Base-by-base conservation (phyloP, 2,797 vertebrate genomes). In the Notolabrus celidotus region DNA sequence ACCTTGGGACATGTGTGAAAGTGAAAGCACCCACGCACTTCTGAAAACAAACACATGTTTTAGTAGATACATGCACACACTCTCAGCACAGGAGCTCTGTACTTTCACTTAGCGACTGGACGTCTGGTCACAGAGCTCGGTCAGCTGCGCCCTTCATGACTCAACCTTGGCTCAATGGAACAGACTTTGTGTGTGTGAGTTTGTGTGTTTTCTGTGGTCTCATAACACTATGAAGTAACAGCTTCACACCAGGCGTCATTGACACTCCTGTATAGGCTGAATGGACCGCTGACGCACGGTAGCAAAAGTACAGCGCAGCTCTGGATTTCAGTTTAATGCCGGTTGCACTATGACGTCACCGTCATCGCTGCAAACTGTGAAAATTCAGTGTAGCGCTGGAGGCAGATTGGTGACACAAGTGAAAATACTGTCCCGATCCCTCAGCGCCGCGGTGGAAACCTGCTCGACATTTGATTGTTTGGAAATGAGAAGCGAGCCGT, bases 241-340 rank as follows among this genome's bases (percentile, higher is more conserved):
- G 85, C 82, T 86, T 92, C 87, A 83, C 87, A 86, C 84, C 55
- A 57, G 74, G 66, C 83, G 70, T 90, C 88, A 90, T 74, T 86
- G 79, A 91, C 91, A 90, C 90, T 86, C 83, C 74, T 55, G 69
- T 78, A 80, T 23, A 31, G 62, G 52, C 78, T 53, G 78, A 80
- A 75, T 9, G 78, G 76, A 80, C n/a, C 43, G 22, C 74, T 92
- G 88, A 92, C 88, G 87, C 87, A 89, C 47, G 0, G 64, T 67
- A 62, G 76, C 78, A 52, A 77, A 75, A 77, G 81, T 47, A 79
- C 69, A 81, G 67, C 45, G 59, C 47, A 15, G 10, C 49, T 75
- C 52, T 36, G 72, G 79, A 51, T 67, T 58, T 27, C 61, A 59
- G 64, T 74, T 71, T 57, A 46, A 74, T 57, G 65, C 43, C 31